Conservation (phyloP, 2,888 invertebrate genomes). For the Pollenia amentaria region DNA sequence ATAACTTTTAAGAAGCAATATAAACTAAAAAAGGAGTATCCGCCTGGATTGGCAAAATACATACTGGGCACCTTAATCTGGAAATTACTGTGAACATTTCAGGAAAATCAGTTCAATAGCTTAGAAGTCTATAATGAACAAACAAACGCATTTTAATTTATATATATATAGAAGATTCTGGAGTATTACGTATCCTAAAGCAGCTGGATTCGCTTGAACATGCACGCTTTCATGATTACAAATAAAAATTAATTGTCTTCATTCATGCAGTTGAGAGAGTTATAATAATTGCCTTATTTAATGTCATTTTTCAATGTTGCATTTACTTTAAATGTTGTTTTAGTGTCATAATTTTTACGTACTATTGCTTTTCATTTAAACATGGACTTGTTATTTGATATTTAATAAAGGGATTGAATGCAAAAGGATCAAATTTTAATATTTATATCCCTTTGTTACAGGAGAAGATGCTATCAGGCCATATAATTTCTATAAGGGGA, state of each 20-base stretch:
- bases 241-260: slow-evolving; percentile 59
- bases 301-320: slow-evolving; percentile 62
- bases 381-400: background rate
- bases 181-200: slow-evolving; percentile 42
- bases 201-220: slow-evolving; percentile 28
- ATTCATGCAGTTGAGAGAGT: slow-evolving; percentile 34
- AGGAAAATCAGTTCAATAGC: too few species aligned
- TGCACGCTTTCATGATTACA: background rate
- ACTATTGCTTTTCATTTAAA: background rate
- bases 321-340: slow-evolving; percentile 26
- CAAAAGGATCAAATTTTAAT: too few species aligned
- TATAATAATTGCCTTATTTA: slow-evolving; percentile 61
- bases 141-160: background rate
- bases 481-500: too few species aligned
- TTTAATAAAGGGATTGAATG: background rate
- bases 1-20: too few species aligned
- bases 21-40: too few species aligned
- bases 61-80: too few species aligned
- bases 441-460: too few species aligned
- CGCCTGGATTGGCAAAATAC: too few species aligned
- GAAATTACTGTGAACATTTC: too few species aligned
- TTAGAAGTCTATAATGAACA: too few species aligned
- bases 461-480: too few species aligned
- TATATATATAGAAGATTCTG: background rate
- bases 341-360: background rate